phyloP scores from a whole-genome alignment of 2,797 vertebrate genomes.

The Meriones psammophilus region DNA sequence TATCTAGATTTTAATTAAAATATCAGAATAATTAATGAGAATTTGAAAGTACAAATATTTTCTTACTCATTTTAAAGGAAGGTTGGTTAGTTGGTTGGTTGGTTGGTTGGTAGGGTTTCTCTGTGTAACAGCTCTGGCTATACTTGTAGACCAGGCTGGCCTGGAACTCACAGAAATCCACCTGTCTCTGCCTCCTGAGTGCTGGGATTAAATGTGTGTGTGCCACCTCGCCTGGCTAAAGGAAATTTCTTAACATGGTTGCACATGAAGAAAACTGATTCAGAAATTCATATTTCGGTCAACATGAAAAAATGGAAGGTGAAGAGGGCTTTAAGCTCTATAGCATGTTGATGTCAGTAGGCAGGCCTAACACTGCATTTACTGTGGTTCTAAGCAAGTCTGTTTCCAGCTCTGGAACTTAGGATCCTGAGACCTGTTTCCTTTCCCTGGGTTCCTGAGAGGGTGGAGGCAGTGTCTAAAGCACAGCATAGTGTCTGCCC shows the following conservation, averaged over 20 bases:
- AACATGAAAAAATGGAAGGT: not conserved
- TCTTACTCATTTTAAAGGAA: constrained; percentile 17
- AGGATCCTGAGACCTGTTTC: not conserved
- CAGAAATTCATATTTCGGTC: not conserved
- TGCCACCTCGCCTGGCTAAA: not conserved
- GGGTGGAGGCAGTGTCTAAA: not conserved
- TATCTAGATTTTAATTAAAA: constrained; percentile 53
- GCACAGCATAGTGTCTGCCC: not conserved
- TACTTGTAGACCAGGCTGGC: too few relatives aligned
- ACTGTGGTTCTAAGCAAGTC: not conserved
- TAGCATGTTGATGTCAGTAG: not conserved
- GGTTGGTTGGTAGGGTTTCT: too few relatives aligned
- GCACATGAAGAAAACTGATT: constrained; percentile 22
- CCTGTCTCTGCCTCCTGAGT: too few relatives aligned
- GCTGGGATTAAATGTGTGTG: too few relatives aligned
- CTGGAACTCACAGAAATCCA: too few relatives aligned
- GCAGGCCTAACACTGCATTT: not conserved
- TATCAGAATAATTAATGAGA: constrained; percentile 51
- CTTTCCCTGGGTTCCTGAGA: not conserved
- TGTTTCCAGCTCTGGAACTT: not conserved
- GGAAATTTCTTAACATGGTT: constrained; percentile 54
- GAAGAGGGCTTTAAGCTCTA: not conserved
- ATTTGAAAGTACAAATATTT: constrained; percentile 58
- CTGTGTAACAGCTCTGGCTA: too few relatives aligned
- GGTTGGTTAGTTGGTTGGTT: not conserved